Percentiles rank a stretch among this genome's conserved stretches.
Conservation (phyloP, 2,113 vertebrate species). For the Festucalex cinctus region DNA sequence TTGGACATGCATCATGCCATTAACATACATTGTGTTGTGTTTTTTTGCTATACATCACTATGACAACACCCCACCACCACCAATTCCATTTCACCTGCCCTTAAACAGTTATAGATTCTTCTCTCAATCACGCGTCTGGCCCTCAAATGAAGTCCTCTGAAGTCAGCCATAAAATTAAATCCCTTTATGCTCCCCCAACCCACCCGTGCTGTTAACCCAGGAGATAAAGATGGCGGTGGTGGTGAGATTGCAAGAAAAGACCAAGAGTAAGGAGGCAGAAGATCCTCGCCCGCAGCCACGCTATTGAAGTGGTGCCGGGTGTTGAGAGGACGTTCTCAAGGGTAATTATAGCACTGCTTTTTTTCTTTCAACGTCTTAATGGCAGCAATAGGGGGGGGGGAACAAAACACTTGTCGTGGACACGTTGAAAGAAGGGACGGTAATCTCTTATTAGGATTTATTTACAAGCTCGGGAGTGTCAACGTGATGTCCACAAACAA, state of each 20-base stretch:
- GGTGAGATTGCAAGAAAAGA: conserved; percentile 32
- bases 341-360: conserved; percentile 33
- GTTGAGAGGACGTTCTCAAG: conserved; percentile 32
- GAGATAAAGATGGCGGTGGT: conserved; percentile 22
- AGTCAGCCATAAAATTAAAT: conserved; percentile 45
- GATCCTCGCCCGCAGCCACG: conserved; percentile 43
- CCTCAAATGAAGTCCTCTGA: conserved; percentile 40
- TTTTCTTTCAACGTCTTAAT: neutral
- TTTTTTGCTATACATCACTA: conserved; percentile 5
- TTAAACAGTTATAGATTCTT: conserved; percentile 37
- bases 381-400: neutral
- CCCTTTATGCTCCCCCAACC: conserved; percentile 25
- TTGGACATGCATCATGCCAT: conserved; percentile 6
- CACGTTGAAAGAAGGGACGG: neutral
- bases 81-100: conserved; percentile 1
- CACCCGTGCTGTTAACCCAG: conserved; percentile 12
- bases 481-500: neutral
- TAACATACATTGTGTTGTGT: neutral
- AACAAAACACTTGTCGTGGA: neutral
- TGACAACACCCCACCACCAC: neutral
- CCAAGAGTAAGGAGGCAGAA: conserved; percentile 39
- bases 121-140: conserved; percentile 35
- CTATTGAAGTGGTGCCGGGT: conserved; percentile 34
- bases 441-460: neutral
- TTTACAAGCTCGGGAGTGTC: neutral